These are phyloP conservation scores for Amazonetta brasiliensis DNA, from an alignment of 2,797 vertebrate genomes.

Conservation along the genomic window DNA sequence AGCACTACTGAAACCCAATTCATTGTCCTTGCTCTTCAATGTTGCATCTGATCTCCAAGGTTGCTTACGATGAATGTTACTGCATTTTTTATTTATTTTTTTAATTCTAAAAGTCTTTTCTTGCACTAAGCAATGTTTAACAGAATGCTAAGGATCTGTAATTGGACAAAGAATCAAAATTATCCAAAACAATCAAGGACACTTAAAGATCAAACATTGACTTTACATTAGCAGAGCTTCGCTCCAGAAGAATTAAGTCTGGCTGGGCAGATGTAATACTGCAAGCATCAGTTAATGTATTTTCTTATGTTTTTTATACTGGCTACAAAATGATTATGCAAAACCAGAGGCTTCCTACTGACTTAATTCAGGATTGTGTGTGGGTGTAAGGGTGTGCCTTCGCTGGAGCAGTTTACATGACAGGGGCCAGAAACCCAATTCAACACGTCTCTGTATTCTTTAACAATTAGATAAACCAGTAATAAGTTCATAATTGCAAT, in stretches of 20 bases:
- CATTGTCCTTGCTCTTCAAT: background rate
- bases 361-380: constrained; percentile 40
- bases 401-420: constrained; percentile 42
- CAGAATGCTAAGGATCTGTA: constrained; percentile 21
- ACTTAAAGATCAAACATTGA: constrained; percentile 19
- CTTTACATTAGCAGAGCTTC: background rate
- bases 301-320: constrained; percentile 16
- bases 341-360: constrained; percentile 56
- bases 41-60: constrained; percentile 6
- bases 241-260: background rate
- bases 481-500: constrained; percentile 53
- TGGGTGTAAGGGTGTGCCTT: constrained; percentile 72
- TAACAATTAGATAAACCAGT: constrained; percentile 57
- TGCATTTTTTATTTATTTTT: background rate
- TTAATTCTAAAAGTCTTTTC: background rate
- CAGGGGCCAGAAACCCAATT: constrained; percentile 15
- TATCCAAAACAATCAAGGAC: constrained; percentile 1
- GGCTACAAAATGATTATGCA: constrained; percentile 46
- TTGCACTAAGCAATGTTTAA: background rate
- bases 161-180: constrained; percentile 27
- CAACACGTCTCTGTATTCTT: constrained; percentile 55
- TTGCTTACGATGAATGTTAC: background rate
- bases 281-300: background rate
- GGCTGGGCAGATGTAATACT: constrained; percentile 9
- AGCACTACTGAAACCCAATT: background rate